Base-by-base conservation (phyloP, 1,140 invertebrate genomes). In the Ganaspis sp. region DNA sequence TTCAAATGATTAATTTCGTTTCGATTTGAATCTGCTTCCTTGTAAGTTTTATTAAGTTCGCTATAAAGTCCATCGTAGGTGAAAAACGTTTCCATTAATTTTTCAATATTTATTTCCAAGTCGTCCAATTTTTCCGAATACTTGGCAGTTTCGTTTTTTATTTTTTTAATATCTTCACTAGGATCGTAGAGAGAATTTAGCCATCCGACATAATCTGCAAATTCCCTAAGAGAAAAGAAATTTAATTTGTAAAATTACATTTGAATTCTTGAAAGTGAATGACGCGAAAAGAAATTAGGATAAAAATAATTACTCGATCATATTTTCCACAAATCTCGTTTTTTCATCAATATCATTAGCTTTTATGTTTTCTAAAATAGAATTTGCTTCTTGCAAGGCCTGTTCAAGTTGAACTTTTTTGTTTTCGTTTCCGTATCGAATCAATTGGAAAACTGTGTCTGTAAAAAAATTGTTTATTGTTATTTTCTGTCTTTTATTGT, bases 371-470 rank as follows among this genome's bases (percentile, higher is more conserved):
- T 92, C 92, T 4, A 95, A 80, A 45, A 94, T 86, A 69, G 89
- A 87, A 38, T 91, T 92, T 0, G 93, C 93, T 83, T 94, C 93
- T 77, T 93, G 92, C 19, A 94, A 76, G 0, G 92, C 93, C 76
- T 92, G 92, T 53, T 93, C 92, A 4, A 94, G 92, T 76, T 92
- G 93, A 19, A 94, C 83, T 84, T 92, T 92, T 40, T 91, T 92
- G 70, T 92, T 91, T 1, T 93, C 92, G 45, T 90, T 90, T 4
- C 92, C 92, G 69, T 94, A 94, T 4, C 92, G 90, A 76, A 90
- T 84, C 40, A 94, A 82, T 53, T 88, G 86, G 9, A 82, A 83
- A 40, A 92, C 91, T 29, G 90, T 88, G 69, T 87, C 88, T 88
- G 21, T 9, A 11, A 12, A 54, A 69, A 42, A 37, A 72, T 53